Evolutionary conservation across 2,113 vertebrate species (phyloP).

Genomic region (Tor tambroides): DNA sequence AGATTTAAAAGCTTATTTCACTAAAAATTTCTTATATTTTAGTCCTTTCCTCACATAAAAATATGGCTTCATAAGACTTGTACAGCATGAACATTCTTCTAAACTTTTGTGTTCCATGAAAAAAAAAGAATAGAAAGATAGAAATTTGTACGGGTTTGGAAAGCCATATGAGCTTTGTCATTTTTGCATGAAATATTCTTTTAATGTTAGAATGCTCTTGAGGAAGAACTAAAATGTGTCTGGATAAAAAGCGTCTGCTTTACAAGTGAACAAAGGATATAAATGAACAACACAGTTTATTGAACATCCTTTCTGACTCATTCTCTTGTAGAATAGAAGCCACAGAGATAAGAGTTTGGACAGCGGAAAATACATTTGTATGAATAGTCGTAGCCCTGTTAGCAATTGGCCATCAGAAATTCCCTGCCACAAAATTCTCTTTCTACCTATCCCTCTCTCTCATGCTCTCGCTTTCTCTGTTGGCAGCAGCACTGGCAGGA

Average conservation of each 20-base stretch:
- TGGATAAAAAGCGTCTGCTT: background rate
- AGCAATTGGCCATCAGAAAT: background rate
- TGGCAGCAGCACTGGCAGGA: conserved; percentile 72
- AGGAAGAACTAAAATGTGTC: background rate
- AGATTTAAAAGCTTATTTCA: background rate
- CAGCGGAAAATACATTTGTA: background rate
- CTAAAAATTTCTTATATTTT: background rate
- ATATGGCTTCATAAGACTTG: background rate
- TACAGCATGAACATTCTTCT: background rate
- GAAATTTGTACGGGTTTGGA: background rate
- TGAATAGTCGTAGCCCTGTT: background rate
- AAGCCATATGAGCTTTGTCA: background rate
- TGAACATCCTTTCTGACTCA: background rate
- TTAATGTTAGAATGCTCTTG: background rate
- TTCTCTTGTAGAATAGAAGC: background rate
- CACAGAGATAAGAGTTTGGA: background rate
- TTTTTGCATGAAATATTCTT: background rate
- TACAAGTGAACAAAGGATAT: background rate
- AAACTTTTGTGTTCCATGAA: background rate
- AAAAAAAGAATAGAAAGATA: too few species aligned
- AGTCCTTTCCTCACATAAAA: background rate
- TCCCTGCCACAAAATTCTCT: conserved; percentile 36
- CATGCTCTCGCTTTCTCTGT: conserved; percentile 57
- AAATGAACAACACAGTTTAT: conserved; percentile 2
- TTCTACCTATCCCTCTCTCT: background rate